A percentile compares a stretch with the other conserved stretches of the same genome.
These are phyloP conservation scores for Solea senegalensis DNA, from an alignment of 2,113 vertebrate genomes.

Conservation along the genomic window DNA sequence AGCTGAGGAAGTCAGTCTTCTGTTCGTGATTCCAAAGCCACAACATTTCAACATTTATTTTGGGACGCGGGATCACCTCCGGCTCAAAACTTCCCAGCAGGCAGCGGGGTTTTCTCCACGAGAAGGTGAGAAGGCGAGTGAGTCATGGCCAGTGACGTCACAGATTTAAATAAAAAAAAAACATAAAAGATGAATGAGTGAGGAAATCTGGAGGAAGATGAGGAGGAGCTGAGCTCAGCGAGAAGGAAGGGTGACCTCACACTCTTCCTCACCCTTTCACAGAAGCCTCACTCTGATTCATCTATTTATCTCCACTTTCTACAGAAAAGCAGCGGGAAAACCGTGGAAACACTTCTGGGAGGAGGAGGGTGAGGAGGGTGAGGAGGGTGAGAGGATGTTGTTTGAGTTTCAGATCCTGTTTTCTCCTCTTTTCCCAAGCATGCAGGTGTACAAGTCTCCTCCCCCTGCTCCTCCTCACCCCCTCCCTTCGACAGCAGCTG, in stretches of 20 bases:
- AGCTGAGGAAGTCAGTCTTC: too few relatives aligned
- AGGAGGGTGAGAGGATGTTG: conserved; percentile 76
- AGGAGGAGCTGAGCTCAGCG: conserved; percentile 34
- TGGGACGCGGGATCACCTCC: not conserved
- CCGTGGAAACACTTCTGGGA: conserved; percentile 53
- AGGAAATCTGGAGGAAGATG: conserved; percentile 10
- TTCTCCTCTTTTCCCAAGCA: conserved; percentile 73
- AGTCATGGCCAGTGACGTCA: not conserved
- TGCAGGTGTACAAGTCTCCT: conserved; percentile 70
- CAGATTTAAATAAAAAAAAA: conserved; percentile 33
- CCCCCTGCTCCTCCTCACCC: not conserved
- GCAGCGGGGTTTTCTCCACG: not conserved
- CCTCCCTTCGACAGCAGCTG: conserved; percentile 23
- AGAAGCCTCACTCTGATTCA: conserved; percentile 47
- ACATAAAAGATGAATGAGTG: conserved; percentile 25
- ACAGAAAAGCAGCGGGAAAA: conserved; percentile 59
- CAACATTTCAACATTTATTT: not conserved
- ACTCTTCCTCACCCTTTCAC: not conserved
- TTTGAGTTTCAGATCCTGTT: conserved; percentile 79
- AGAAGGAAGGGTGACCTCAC: conserved; percentile 41
- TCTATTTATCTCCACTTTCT: conserved; percentile 42
- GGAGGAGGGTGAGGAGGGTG: conserved; percentile 6
- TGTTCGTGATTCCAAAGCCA: not conserved
- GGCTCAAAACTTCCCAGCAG: conserved; percentile 25
- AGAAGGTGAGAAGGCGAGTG: not conserved